A percentile compares a stretch with the other conserved stretches of the same genome.
phyloP scores from a whole-genome alignment of 2,797 vertebrate genomes.

The Rallus crepitans region DNA sequence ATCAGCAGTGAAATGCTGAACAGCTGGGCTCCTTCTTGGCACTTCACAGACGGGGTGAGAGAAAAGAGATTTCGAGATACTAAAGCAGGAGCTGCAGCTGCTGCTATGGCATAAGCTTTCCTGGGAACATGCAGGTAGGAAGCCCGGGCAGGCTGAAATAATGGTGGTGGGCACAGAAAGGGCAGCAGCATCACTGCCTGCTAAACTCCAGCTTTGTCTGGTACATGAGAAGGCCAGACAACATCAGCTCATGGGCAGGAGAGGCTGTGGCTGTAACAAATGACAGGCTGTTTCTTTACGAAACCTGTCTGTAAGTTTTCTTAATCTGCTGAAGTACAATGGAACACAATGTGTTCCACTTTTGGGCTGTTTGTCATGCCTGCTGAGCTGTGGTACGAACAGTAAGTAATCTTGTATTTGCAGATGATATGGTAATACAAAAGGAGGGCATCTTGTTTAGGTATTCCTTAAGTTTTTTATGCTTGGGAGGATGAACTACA shows the following conservation, averaged over 20 bases:
- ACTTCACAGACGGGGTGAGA: constrained; percentile 6
- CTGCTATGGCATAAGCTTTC: not conserved
- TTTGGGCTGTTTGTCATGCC: not conserved
- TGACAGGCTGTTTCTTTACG: not conserved
- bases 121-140: constrained; percentile 39
- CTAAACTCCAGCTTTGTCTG: not conserved
- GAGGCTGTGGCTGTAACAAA: not conserved
- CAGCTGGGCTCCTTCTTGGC: constrained; percentile 63
- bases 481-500: not conserved
- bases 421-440: not conserved
- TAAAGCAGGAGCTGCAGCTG: constrained; percentile 36
- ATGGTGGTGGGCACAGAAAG: not conserved
- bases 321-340: not conserved
- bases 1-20: constrained; percentile 30
- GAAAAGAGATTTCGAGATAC: constrained; percentile 51
- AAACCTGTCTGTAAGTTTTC: constrained; percentile 15
- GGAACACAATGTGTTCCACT: not conserved
- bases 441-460: not conserved
- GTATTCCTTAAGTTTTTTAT: not conserved
- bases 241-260: rapidly evolving
- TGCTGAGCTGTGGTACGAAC: not conserved
- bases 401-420: not conserved
- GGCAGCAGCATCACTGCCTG: not conserved
- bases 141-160: not conserved
- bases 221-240: not conserved